Conservation (phyloP, 2,888 invertebrate species). For the Dryococelus australis region DNA sequence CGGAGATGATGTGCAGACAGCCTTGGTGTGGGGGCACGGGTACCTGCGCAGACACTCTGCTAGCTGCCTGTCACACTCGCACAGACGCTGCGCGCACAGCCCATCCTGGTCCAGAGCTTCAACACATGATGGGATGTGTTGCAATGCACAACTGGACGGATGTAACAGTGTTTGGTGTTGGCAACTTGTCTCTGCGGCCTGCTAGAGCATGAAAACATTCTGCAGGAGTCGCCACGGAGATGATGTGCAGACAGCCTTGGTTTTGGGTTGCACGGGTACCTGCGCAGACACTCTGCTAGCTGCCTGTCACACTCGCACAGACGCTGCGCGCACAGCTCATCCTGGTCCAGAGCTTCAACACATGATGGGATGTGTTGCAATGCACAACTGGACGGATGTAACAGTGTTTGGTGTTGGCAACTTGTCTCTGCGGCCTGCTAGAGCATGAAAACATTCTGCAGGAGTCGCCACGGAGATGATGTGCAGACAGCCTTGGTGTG, state of each 20-base stretch:
- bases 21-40: conserved; percentile 75
- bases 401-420: too few relatives aligned
- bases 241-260: conserved; percentile 75
- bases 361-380: neutral
- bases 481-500: conserved; percentile 73
- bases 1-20: conserved; percentile 77
- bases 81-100: conserved; percentile 79
- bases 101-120: conserved; percentile 66
- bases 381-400: too few relatives aligned
- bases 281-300: conserved; percentile 80
- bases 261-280: conserved; percentile 75
- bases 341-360: conserved; percentile 63
- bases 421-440: conserved; percentile 33
- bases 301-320: conserved; percentile 85
- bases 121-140: neutral
- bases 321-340: conserved; percentile 75
- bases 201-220: conserved; percentile 69
- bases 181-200: neutral
- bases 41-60: conserved; percentile 80
- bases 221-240: conserved; percentile 78
- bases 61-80: conserved; percentile 82
- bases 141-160: too few relatives aligned
- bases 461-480: conserved; percentile 75
- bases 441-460: conserved; percentile 76
- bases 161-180: too few relatives aligned